Evolutionary conservation across 35 echinoderm and acorn worm species (phyloP).

Genomic region (Apostichopus parvimensis): DNA sequence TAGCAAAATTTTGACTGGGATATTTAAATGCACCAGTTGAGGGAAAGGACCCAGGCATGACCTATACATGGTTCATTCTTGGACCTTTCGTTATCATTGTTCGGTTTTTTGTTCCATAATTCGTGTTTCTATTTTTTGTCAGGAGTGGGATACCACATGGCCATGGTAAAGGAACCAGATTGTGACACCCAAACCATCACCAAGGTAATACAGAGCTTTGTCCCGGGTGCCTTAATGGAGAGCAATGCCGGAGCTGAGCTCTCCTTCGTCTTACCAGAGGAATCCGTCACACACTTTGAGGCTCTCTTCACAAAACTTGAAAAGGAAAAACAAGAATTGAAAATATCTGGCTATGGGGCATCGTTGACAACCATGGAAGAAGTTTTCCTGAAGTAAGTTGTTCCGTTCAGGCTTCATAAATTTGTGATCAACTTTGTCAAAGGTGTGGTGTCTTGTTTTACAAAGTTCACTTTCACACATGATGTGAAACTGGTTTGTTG

Average conservation of each 20-base stretch:
- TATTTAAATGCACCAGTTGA: too few species aligned
- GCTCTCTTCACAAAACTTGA: constrained; percentile 71
- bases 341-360: constrained; percentile 81
- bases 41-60: too few species aligned
- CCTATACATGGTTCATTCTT: too few species aligned
- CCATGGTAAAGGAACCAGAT: constrained; percentile 59
- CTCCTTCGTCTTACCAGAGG: constrained; percentile 70
- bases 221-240: constrained; percentile 65
- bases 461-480: too few species aligned
- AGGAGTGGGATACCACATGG: constrained; percentile 92
- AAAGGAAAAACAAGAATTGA: constrained; percentile 57
- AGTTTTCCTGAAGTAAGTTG: constrained; percentile 89
- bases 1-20: too few species aligned
- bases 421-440: too few species aligned
- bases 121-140: neutral
- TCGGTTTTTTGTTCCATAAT: too few species aligned
- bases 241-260: constrained; percentile 78
- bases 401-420: neutral
- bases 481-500: too few species aligned
- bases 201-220: constrained; percentile 50
- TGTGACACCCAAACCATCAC: constrained; percentile 55
- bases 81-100: too few species aligned
- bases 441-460: too few species aligned
- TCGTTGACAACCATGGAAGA: constrained; percentile 92
- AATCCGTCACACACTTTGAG: constrained; percentile 72